phyloP scores from a whole-genome alignment of 2,113 vertebrate genomes.

The Stercorarius parasiticus region DNA sequence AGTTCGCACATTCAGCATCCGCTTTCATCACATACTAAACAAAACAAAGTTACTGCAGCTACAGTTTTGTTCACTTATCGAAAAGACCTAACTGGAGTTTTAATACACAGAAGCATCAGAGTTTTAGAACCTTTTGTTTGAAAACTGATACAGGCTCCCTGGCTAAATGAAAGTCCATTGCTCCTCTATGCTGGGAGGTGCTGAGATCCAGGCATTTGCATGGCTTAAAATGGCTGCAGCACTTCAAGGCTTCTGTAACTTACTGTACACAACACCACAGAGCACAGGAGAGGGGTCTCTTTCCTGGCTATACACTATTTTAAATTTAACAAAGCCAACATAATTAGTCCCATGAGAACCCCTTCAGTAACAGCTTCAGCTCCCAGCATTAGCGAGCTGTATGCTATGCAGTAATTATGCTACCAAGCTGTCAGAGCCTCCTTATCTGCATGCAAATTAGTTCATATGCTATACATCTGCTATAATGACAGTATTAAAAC shows the following conservation, averaged over 20 bases:
- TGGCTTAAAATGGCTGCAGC: conserved; percentile 56
- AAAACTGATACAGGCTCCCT: not conserved
- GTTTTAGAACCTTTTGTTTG: not conserved
- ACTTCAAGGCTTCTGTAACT: conserved; percentile 16
- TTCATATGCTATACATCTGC: conserved; percentile 66
- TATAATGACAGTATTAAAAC: conserved; percentile 66
- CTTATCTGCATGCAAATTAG: conserved; percentile 76
- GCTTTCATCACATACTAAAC: not conserved
- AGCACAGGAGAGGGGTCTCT: conserved; percentile 4
- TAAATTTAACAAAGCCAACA: conserved; percentile 60
- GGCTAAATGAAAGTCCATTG: not conserved
- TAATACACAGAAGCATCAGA: not conserved
- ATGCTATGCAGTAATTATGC: conserved; percentile 67
- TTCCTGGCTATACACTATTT: conserved; percentile 37
- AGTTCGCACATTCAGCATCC: not conserved
- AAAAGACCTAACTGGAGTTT: not conserved
- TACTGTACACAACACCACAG: not conserved
- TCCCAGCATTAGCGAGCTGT: conserved; percentile 39
- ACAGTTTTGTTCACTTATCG: not conserved
- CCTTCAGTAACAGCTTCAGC: conserved; percentile 45
- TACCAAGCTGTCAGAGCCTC: conserved; percentile 70
- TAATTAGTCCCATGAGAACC: conserved; percentile 65
- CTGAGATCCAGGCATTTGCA: not conserved
- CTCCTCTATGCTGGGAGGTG: not conserved
- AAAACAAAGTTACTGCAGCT: not conserved